Conservation (phyloP, 2,888 invertebrate genomes). For the Sphinx pinastri region DNA sequence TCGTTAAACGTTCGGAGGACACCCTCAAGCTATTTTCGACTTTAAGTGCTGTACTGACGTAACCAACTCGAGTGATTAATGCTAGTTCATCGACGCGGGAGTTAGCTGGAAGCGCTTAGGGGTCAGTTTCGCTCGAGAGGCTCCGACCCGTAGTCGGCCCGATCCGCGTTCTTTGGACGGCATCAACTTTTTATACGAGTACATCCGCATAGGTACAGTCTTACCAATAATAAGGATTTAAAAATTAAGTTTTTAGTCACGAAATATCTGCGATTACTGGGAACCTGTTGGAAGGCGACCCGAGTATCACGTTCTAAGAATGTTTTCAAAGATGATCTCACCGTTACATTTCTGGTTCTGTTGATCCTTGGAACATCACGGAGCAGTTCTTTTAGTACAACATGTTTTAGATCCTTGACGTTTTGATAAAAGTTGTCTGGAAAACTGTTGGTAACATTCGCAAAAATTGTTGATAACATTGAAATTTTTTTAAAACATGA, state of each 20-base stretch:
- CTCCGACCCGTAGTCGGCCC: slow-evolving; percentile 55
- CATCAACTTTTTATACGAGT: slow-evolving; percentile 77
- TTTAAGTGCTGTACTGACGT: slow-evolving; percentile 45
- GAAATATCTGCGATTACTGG: slow-evolving; percentile 25
- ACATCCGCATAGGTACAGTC: slow-evolving; percentile 68
- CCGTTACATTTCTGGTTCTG: slow-evolving; percentile 13
- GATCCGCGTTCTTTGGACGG: slow-evolving; percentile 79
- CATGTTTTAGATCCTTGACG: background rate
- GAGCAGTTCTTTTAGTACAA: background rate
- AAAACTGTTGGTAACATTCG: background rate
- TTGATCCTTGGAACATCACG: slow-evolving; percentile 11
- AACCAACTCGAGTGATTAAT: slow-evolving; percentile 60
- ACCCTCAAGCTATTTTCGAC: slow-evolving; percentile 66
- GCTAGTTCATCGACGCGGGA: slow-evolving; percentile 62
- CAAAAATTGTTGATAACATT: background rate
- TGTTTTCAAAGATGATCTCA: slow-evolving; percentile 15
- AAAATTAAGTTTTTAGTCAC: slow-evolving; percentile 51
- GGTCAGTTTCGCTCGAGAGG: slow-evolving; percentile 63
- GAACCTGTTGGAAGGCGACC: slow-evolving; percentile 20
- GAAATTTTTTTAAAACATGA: background rate
- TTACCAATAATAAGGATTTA: slow-evolving; percentile 72
- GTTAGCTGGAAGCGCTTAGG: slow-evolving; percentile 56
- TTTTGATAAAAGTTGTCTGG: background rate
- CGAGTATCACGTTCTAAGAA: background rate
- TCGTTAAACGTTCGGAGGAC: slow-evolving; percentile 42